phyloP scores from a whole-genome alignment of 2,797 vertebrate genomes.

The Ctenochaetus hawaiiensis region DNA sequence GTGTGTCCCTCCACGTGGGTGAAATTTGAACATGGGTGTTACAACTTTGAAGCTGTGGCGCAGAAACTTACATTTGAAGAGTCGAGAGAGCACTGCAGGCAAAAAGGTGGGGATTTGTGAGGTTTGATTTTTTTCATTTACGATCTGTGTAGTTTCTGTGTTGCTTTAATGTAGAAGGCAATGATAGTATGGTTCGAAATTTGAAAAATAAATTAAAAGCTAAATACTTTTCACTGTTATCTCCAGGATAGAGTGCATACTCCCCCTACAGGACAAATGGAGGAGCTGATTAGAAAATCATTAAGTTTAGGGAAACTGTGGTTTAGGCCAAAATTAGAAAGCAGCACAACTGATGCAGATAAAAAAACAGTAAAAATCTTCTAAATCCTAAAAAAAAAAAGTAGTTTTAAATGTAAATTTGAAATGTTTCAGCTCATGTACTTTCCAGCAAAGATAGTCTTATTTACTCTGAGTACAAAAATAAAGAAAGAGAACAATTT shows the following conservation, averaged over 20 bases:
- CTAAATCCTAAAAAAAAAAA: background rate
- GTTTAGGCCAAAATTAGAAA: background rate
- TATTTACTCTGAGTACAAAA: no score
- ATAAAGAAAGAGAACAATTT: no score
- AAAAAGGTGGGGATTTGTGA: constrained; percentile 84
- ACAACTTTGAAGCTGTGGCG: constrained; percentile 91
- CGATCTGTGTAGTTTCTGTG: background rate
- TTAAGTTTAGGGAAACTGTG: background rate
- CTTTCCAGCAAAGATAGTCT: background rate
- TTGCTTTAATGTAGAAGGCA: background rate
- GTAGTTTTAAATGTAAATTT: background rate
- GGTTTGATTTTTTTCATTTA: background rate
- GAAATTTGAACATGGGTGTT: constrained; percentile 92
- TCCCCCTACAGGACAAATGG: constrained; percentile 61
- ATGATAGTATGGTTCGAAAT: background rate
- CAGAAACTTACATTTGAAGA: constrained; percentile 88
- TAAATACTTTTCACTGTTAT: background rate
- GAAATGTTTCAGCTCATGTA: background rate
- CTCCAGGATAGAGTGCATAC: constrained; percentile 37
- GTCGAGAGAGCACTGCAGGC: constrained; percentile 90
- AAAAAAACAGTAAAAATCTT: background rate
- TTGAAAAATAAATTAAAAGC: background rate
- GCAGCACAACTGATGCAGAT: background rate
- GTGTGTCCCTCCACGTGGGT: constrained; percentile 91
- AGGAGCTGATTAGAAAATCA: constrained; percentile 16